Percentiles rank a stretch among this genome's conserved stretches.
Evolutionary conservation across 2,113 vertebrate species (phyloP).

Genomic region (Bos taurus): DNA sequence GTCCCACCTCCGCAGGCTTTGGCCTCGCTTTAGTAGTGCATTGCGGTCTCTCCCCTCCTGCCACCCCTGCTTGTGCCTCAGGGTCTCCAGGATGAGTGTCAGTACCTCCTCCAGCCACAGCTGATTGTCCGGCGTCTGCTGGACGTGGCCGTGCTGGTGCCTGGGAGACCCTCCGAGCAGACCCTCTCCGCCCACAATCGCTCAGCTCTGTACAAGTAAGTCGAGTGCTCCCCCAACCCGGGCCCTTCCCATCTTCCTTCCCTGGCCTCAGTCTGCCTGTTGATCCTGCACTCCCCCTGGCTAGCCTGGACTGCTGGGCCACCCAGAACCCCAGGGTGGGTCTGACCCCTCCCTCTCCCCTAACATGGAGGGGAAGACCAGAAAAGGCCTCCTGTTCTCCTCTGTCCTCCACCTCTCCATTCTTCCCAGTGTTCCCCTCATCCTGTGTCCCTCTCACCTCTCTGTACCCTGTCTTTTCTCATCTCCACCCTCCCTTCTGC

Average conservation of each 20-base stretch:
- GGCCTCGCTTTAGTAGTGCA: background rate
- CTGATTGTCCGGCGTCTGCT: constrained; percentile 95
- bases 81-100: constrained; percentile 98
- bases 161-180: constrained; percentile 91
- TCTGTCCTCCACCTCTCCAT: background rate
- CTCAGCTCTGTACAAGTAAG: constrained; percentile 98
- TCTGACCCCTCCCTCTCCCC: background rate
- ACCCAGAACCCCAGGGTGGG: background rate
- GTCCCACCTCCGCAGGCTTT: background rate
- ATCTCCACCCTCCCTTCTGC: constrained; percentile 31
- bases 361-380: background rate
- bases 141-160: constrained; percentile 93
- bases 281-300: background rate
- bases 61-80: constrained; percentile 63
- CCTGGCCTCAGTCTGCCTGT: background rate
- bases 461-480: constrained; percentile 3
- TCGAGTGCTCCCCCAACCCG: background rate
- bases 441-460: background rate
- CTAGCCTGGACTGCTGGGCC: background rate
- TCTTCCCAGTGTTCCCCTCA: background rate
- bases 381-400: background rate
- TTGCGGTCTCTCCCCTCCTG: background rate
- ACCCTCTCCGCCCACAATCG: constrained; percentile 90
- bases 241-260: background rate
- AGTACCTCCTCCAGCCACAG: constrained; percentile 98